These are phyloP conservation scores for Tenthredo scrophulariae DNA, from an alignment of 2,888 invertebrate genomes.

Conservation along the genomic window DNA sequence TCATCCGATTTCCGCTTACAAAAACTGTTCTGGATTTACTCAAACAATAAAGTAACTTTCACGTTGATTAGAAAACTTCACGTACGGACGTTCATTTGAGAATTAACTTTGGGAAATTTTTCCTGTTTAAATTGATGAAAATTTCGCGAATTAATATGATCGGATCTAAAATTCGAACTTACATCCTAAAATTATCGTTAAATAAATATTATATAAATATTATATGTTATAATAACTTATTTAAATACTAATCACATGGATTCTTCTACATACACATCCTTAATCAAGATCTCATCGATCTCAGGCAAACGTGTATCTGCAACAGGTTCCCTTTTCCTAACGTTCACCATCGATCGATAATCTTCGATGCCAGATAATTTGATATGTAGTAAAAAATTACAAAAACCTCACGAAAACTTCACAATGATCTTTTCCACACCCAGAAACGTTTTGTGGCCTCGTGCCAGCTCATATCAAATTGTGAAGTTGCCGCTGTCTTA, in stretches of 20 bases:
- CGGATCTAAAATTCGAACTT: neutral
- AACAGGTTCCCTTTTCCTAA: neutral
- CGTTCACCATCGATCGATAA: neutral
- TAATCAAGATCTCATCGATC: neutral
- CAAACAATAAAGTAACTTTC: neutral
- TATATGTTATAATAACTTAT: neutral
- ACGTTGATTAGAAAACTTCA: neutral
- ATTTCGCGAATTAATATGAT: neutral
- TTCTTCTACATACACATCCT: neutral
- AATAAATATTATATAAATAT: neutral
- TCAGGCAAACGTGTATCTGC: neutral
- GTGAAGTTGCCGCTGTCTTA: conserved; percentile 24
- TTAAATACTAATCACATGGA: neutral
- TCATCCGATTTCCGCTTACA: neutral
- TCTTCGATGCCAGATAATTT: neutral
- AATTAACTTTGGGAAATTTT: neutral
- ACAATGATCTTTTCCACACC: neutral
- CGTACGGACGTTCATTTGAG: neutral
- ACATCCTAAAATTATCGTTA: neutral
- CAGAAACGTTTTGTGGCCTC: neutral
- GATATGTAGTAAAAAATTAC: neutral
- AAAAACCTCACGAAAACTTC: neutral
- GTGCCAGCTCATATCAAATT: neutral
- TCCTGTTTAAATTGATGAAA: neutral
- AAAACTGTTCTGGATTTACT: neutral